Evolutionary conservation across 1,140 invertebrate species (phyloP), one percentile per base, ranked within the genome.

Genomic region (Formica selysi): DNA sequence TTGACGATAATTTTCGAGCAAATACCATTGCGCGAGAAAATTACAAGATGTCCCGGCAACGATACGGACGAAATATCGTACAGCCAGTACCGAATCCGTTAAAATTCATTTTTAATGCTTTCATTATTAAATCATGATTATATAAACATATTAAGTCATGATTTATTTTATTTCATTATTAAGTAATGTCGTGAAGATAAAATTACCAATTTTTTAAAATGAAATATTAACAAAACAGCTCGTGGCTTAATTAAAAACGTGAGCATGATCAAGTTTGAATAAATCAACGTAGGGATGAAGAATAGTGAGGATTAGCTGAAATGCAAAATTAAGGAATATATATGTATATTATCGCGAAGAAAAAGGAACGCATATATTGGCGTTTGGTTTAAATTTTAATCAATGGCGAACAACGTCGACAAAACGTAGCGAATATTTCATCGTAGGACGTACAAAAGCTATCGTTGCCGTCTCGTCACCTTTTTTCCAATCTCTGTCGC

Each of bases 1-100:
- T 61, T 32, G 61, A 71, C 71, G 71, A 74, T 88, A 88, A 86
- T 89, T 89, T 81, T 71, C 59, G 79, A 87, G 85, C 76, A 83
- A 79, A 76, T 62, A 62, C 41, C 73, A 41, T 22, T 57, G 57
- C 0, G 3, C 1, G 22, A 62, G 64, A 86, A 85, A 89, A 89
- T 89, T 88, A 65, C 32, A 70, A 81, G 54, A 65, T 41, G 44
- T 61, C 29, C 64, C n/a, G 76, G 7, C 59, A 26, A 26, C 29
- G 62, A 54, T n/a, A 54, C 26, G 13, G 29, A 22, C 16, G 22
- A 80, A 80, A 57, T 29, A 29, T 29, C 26, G 26, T 10, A n/a
- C 64, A 41, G 36, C 13, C 44, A 19, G 10, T 16, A 13, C 22
- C 11, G 4, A 41, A 79, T 79, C 1, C 10, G 10, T 79, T 67